Percentiles rank a stretch among this genome's conserved stretches.
Evolutionary conservation across 2,797 vertebrate species (phyloP).

Genomic region (Falco naumanni): DNA sequence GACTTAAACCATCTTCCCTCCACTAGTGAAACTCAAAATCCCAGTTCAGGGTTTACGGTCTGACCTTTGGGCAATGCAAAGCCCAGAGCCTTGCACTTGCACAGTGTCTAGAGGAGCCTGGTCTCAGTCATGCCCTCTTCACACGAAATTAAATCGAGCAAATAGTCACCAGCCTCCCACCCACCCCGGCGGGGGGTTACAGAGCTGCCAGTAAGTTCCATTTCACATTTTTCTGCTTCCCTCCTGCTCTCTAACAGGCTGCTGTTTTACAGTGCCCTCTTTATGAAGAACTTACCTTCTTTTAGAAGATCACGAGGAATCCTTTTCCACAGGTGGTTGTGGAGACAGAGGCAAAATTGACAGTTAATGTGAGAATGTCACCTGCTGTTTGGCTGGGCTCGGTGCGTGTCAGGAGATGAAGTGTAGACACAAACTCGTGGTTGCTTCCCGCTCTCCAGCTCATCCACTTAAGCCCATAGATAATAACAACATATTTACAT

Average conservation of each 20-base stretch:
- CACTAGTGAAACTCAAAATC: neutral
- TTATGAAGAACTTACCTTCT: neutral
- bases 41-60: neutral
- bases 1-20: neutral
- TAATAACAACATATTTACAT: neutral
- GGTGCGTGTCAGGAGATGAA: accelerated
- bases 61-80: neutral
- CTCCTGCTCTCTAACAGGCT: neutral
- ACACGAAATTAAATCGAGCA: neutral
- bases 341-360: neutral
- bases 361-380: neutral
- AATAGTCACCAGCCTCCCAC: neutral
- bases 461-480: neutral
- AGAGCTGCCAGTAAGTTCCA: neutral
- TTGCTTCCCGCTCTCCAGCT: neutral
- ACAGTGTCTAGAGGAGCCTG: neutral
- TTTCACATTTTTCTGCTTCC: neutral
- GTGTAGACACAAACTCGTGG: neutral
- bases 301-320: neutral
- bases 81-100: neutral
- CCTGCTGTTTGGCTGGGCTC: neutral
- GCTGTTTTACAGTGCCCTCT: neutral
- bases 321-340: neutral
- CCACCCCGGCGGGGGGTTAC: neutral
- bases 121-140: neutral